Percentiles rank a stretch among this genome's conserved stretches.
These are phyloP conservation scores for Zaprionus vittiger DNA, from an alignment of 1,140 invertebrate genomes.

Conservation along the genomic window DNA sequence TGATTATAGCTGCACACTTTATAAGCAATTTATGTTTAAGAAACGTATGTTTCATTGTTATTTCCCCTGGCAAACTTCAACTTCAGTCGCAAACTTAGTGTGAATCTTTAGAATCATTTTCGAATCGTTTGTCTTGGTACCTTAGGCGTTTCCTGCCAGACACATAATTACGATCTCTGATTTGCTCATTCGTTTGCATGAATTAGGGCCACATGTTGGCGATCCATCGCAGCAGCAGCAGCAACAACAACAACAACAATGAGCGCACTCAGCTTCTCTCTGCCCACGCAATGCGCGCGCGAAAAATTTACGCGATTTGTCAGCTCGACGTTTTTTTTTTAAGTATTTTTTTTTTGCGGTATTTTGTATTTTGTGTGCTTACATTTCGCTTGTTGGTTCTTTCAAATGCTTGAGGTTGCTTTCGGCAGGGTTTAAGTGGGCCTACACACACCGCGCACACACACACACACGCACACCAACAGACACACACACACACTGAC, in stretches of 20 bases:
- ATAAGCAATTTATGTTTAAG: no score
- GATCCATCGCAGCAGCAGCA: constrained; percentile 22
- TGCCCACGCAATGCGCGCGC: constrained; percentile 51
- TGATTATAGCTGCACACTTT: no score
- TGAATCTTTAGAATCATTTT: constrained; percentile 11
- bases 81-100: neutral
- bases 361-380: constrained; percentile 45
- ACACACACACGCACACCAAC: constrained; percentile 6
- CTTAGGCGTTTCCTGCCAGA: constrained; percentile 49
- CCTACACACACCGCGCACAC: constrained; percentile 52
- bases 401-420: constrained; percentile 73
- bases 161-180: constrained; percentile 42
- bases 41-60: neutral
- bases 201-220: constrained; percentile 53
- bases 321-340: constrained; percentile 26
- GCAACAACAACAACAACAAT: constrained; percentile 15
- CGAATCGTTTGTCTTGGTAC: constrained; percentile 22
- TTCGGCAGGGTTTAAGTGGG: constrained; percentile 82
- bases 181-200: constrained; percentile 42
- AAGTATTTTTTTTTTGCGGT: constrained; percentile 44
- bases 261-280: constrained; percentile 26
- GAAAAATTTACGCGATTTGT: constrained; percentile 55
- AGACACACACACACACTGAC: constrained; percentile 11
- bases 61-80: neutral
- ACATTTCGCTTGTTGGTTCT: constrained; percentile 68